Evolutionary conservation across 2,113 vertebrate species (phyloP), one percentile per base, ranked within the genome.

Genomic region (Pituophis catenifer): DNA sequence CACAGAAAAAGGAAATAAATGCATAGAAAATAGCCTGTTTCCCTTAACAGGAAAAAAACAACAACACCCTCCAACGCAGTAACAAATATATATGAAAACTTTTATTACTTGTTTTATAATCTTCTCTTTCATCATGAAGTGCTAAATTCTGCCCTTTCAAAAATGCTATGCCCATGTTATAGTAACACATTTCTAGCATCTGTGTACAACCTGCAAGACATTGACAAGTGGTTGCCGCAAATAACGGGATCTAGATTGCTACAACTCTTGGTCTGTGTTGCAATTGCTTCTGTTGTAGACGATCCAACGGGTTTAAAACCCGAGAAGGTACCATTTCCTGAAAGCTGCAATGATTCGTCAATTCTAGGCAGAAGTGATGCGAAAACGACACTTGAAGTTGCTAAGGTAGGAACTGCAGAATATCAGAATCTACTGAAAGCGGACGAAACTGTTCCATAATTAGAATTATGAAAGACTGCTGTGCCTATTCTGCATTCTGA

Each of bases 281-380:
- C 75, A 86, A n/a, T 62, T 86, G 89, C 89, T 86, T 62, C 50
- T 13, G 21, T 26, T 86, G 38, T 23, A 65, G 55, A 75, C 2
- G 21, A 86, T 53, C 75, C 89, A 90, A 86, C 21, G 52, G 52
- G n/a, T 53, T 33, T 90, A 90, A 75, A 26, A 12, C 55, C 89
- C 21, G 21, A 93, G 55, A 55, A 90, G 92, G 86, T 89, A 90
- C 48, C 89, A 86, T 90, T 93, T 93, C 89, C 92, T 93, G 89
- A 93, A 89, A 95, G 94, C 95, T 92, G 91, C 91, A 96, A 95
- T 90, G 92, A 89, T 26, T 33, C 55, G 29, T 59, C 53, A 9
- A 90, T 26, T 50, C 55, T 62, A 81, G 75, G 38, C 19, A 57
- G 48, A 89, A 90, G 48, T 85, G 81, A 65, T 57, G 33, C 8